phyloP scores from a whole-genome alignment of 2,888 invertebrate genomes.

The Sminthurides aquaticus region DNA sequence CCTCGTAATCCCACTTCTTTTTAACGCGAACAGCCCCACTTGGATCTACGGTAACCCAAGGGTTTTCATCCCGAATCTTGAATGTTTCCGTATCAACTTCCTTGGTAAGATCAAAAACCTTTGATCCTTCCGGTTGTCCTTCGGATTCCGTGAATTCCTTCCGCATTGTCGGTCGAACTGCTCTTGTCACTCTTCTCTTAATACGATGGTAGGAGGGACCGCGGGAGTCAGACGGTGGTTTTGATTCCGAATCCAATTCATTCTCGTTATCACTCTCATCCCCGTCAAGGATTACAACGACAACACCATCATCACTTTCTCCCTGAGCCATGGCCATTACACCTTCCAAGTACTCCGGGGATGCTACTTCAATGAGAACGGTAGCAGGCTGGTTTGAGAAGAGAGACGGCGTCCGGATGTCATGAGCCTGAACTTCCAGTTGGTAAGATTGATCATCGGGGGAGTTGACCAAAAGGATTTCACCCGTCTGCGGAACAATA shows the following conservation, averaged over 20 bases:
- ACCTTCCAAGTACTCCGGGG: constrained; percentile 45
- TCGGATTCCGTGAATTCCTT: constrained; percentile 87
- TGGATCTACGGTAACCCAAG: constrained; percentile 86
- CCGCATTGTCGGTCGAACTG: constrained; percentile 87
- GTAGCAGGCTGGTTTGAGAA: constrained; percentile 64
- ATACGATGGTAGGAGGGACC: constrained; percentile 52
- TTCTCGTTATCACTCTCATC: constrained; percentile 32
- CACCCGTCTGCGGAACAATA: constrained; percentile 87
- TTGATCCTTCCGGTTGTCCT: constrained; percentile 77
- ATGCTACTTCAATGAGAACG: constrained; percentile 64
- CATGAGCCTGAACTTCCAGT: constrained; percentile 73
- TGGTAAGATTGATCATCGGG: constrained; percentile 61
- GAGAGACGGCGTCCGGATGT: constrained; percentile 65
- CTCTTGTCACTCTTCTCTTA: constrained; percentile 74
- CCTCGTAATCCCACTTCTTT: constrained; percentile 96
- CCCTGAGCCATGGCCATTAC: constrained; percentile 50
- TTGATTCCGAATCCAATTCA: constrained; percentile 16
- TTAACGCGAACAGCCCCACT: constrained; percentile 87
- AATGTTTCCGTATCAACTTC: constrained; percentile 87
- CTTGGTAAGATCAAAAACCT: constrained; percentile 82
- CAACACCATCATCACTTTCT: constrained; percentile 42
- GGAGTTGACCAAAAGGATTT: constrained; percentile 72
- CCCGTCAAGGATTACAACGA: constrained; percentile 38
- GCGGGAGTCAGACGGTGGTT: constrained; percentile 5
- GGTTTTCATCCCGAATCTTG: constrained; percentile 86